A percentile compares a stretch with the other conserved stretches of the same genome.
These are phyloP conservation scores for Anisognathus igniventris DNA, from an alignment of 2,797 vertebrate genomes.

Conservation along the genomic window DNA sequence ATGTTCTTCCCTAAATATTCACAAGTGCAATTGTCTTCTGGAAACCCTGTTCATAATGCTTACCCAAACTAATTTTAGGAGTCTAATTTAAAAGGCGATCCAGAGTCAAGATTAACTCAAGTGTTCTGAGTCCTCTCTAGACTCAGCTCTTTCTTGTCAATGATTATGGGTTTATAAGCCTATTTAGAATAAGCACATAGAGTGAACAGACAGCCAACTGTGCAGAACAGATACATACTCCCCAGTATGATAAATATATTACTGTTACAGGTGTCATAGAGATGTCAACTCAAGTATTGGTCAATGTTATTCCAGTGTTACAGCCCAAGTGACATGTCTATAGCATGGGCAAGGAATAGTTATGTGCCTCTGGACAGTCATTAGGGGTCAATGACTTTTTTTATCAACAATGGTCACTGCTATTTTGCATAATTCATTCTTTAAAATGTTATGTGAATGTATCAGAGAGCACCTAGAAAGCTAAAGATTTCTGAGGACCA, in stretches of 20 bases:
- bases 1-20: background rate
- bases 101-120: background rate
- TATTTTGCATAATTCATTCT: background rate
- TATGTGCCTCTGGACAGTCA: background rate
- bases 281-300: background rate
- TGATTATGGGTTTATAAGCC: background rate
- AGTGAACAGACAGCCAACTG: background rate
- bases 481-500: background rate
- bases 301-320: background rate
- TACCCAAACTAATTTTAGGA: background rate
- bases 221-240: background rate
- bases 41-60: background rate
- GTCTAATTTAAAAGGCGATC: background rate
- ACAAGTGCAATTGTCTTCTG: background rate
- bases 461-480: background rate
- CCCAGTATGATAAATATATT: background rate
- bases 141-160: background rate
- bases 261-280: background rate
- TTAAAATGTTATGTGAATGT: background rate
- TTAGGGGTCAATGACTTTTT: background rate
- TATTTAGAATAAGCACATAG: background rate
- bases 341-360: background rate
- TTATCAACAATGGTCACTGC: background rate
- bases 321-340: fast-evolving
- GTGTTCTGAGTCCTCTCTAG: background rate